A percentile compares a stretch with the other conserved stretches of the same genome.
Evolutionary conservation across 92 coral and sea anemone species (phyloP).

Genomic region (Montipora capitata): DNA sequence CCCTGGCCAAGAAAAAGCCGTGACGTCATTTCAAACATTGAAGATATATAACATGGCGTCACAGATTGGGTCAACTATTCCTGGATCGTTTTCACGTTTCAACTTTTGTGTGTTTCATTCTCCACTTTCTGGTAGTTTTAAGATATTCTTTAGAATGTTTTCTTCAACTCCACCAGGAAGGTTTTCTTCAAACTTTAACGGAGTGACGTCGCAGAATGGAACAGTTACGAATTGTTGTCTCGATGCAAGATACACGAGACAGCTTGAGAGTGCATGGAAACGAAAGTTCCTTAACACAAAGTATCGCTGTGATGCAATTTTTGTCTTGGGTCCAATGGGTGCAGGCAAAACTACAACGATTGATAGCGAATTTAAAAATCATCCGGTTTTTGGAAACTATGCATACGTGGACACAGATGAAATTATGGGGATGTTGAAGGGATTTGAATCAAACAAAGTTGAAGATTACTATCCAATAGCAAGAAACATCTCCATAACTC

Average conservation of each 20-base stretch:
- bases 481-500: constrained; percentile 88
- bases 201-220: constrained; percentile 11
- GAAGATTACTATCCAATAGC: constrained; percentile 96
- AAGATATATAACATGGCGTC: constrained; percentile 45
- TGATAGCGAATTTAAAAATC: constrained; percentile 87
- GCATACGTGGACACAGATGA: constrained; percentile 98
- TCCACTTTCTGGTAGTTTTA: constrained; percentile 7
- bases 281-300: constrained; percentile 81
- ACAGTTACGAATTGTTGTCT: constrained; percentile 12
- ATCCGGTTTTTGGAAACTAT: constrained; percentile 81
- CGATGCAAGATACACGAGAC: constrained; percentile 67
- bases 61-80: not conserved
- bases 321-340: constrained; percentile 98
- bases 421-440: constrained; percentile 94
- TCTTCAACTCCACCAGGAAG: constrained; percentile 2
- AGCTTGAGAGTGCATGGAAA: constrained; percentile 91
- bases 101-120: not conserved
- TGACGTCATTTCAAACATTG: constrained; percentile 31
- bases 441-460: constrained; percentile 91
- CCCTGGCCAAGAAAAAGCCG: not conserved
- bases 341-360: constrained; percentile 96
- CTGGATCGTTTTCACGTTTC: constrained; percentile 12
- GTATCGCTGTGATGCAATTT: constrained; percentile 91
- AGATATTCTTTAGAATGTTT: constrained; percentile 9
- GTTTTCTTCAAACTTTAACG: constrained; percentile 12